Base-by-base conservation (phyloP, 2,888 invertebrate species). In the Heliconius erato region DNA sequence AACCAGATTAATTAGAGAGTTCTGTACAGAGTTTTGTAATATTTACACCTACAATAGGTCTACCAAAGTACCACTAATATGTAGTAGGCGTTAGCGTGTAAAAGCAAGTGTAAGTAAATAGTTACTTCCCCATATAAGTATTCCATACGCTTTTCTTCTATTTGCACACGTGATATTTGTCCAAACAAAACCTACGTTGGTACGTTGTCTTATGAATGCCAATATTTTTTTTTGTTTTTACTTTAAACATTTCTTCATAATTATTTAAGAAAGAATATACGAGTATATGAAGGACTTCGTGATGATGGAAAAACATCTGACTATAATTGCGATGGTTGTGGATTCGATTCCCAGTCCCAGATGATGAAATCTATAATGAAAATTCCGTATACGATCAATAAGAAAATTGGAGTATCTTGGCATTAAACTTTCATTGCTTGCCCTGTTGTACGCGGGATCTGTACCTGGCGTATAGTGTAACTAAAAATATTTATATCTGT, bases 101-200 rank as follows among this genome's bases (percentile, higher is more conserved):
- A n/a, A 71, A 74, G 32, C 32, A 28, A 26, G 19, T n/a, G 59
- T 65, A 16, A 65, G 26, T 77, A 77, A 77, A 77, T 63, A 65
- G 26, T 40, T 19, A 65, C 65, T 77, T 77, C 77, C 77, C 65
- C 65, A n/a, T 26, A 76, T 40, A 23, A 12, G 6, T n/a, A 63
- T 63, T 63, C 63, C 63, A 35, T 35, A 26, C 59, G 76, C n/a
- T 35, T 40, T 40, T 63, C 76, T 63, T 76, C 76, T 63, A 35
- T 65, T 35, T 65, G 26, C 77, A 26, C 63, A 40, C 65, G 77
- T 77, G 65, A 44, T 77, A 63, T 72, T 81, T 74, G 72, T 78
- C 35, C 32, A 74, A 79, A 74, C 54, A 71, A 72, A 72, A 67
- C 65, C 54, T 54, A 32, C 32, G 54, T 40, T 54, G 72, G 65